A percentile compares a stretch with the other conserved stretches of the same genome.
These are phyloP conservation scores for Turnix velox DNA, from an alignment of 2,113 vertebrate genomes.

Conservation along the genomic window DNA sequence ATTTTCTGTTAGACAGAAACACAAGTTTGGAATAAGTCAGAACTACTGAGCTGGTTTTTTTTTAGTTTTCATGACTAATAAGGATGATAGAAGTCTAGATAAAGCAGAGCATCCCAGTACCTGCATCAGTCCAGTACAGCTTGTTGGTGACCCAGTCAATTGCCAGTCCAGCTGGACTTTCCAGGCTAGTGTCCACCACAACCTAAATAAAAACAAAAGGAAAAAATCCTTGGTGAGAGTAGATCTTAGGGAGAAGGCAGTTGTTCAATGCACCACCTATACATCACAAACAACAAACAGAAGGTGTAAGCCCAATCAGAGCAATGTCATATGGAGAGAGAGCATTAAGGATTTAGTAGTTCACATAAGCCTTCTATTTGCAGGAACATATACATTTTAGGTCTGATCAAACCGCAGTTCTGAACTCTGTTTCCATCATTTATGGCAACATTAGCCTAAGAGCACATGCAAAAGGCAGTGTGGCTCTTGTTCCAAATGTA, in stretches of 20 bases:
- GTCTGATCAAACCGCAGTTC: not conserved
- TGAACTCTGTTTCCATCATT: not conserved
- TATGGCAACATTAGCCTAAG: not conserved
- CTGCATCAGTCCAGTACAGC: slow-evolving; percentile 98
- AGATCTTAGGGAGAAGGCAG: not conserved
- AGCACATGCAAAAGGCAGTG: not conserved
- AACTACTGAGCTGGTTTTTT: not conserved
- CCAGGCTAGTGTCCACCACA: slow-evolving; percentile 94
- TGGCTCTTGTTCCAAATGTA: not conserved
- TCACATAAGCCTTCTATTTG: not conserved
- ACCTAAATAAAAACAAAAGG: slow-evolving; percentile 75
- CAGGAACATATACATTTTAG: not conserved
- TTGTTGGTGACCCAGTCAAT: slow-evolving; percentile 97
- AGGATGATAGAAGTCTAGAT: not conserved
- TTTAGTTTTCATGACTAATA: not conserved
- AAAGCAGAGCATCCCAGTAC: slow-evolving; percentile 65
- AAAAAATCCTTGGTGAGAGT: not conserved
- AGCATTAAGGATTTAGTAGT: not conserved
- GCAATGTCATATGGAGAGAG: not conserved
- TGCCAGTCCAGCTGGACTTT: slow-evolving; percentile 96
- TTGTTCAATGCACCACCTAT: not conserved
- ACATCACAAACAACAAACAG: not conserved
- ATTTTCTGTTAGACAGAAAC: not conserved
- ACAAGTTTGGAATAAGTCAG: not conserved
- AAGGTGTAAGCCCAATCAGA: not conserved